phyloP scores from a whole-genome alignment of 2,888 invertebrate species.

The Operophtera brumata region DNA sequence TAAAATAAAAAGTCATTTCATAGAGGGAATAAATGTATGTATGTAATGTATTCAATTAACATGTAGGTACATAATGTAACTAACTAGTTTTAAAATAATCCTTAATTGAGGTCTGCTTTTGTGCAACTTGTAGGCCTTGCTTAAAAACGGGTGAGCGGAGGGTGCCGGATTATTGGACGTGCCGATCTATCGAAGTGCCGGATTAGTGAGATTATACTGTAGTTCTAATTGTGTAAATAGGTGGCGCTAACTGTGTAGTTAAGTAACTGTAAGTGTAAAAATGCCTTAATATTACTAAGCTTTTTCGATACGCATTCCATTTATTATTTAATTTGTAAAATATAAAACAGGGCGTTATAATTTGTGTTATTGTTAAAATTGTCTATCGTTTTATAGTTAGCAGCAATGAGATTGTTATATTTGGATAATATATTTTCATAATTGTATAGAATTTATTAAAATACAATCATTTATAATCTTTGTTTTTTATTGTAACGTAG shows the following conservation, averaged over 20 bases:
- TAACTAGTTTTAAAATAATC: no score
- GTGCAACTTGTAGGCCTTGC: no score
- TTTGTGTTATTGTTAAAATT: constrained; percentile 1
- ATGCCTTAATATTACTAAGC: background rate
- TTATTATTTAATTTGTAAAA: background rate
- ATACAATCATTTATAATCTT: background rate
- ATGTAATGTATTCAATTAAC: no score
- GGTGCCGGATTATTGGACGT: no score
- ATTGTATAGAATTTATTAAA: constrained; percentile 30
- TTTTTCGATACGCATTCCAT: constrained; percentile 19
- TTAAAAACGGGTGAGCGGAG: no score
- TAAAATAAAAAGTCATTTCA: no score
- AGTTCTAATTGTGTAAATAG: background rate
- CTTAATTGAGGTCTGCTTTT: no score
- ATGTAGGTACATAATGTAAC: no score
- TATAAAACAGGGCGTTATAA: background rate
- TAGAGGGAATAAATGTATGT: no score
- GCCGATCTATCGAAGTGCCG: no score
- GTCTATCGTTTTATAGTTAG: constrained; percentile 14
- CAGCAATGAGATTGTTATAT: constrained; percentile 34
- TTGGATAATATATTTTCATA: constrained; percentile 32
- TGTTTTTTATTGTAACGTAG: background rate
- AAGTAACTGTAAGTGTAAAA: background rate
- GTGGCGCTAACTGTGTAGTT: background rate
- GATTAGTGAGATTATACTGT: no score